These are phyloP conservation scores for Pachyuromys duprasi DNA, from an alignment of 2,797 vertebrate species.

Conservation along the genomic window DNA sequence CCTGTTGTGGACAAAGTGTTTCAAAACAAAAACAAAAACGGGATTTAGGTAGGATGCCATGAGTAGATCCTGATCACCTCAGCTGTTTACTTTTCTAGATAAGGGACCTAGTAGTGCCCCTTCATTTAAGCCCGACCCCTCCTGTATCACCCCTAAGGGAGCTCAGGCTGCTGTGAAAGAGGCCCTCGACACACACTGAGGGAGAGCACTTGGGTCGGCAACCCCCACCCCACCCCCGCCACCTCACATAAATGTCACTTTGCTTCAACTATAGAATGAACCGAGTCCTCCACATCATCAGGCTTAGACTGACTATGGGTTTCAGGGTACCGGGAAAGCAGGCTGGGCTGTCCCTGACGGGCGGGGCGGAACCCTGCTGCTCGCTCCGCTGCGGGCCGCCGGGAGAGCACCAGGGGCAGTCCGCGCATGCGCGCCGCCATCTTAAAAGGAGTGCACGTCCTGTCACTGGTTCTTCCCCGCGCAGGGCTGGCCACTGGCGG, in stretches of 20 bases:
- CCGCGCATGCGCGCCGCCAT: background rate
- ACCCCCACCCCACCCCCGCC: background rate
- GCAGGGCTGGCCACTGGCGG: background rate
- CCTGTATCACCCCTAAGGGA: background rate
- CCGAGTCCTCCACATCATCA: too few species aligned
- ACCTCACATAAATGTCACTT: background rate
- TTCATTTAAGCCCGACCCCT: background rate
- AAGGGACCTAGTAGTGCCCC: background rate
- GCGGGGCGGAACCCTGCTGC: background rate
- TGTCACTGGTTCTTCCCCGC: background rate
- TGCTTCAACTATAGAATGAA: background rate
- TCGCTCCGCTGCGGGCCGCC: rapidly evolving
- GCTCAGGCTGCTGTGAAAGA: background rate
- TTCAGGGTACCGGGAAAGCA: rapidly evolving
- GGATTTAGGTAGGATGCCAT: background rate
- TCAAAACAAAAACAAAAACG: background rate
- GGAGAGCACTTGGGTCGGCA: background rate
- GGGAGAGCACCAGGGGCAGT: rapidly evolving
- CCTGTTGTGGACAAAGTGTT: background rate
- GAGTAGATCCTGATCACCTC: background rate
- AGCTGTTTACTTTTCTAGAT: background rate
- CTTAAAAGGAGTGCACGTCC: background rate
- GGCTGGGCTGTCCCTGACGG: rapidly evolving
- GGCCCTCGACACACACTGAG: background rate
- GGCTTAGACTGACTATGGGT: rapidly evolving